A percentile compares a stretch with the other conserved stretches of the same genome.
phyloP scores from a whole-genome alignment of 1,140 invertebrate genomes.

The Pseudomyrmex dendroicus region DNA sequence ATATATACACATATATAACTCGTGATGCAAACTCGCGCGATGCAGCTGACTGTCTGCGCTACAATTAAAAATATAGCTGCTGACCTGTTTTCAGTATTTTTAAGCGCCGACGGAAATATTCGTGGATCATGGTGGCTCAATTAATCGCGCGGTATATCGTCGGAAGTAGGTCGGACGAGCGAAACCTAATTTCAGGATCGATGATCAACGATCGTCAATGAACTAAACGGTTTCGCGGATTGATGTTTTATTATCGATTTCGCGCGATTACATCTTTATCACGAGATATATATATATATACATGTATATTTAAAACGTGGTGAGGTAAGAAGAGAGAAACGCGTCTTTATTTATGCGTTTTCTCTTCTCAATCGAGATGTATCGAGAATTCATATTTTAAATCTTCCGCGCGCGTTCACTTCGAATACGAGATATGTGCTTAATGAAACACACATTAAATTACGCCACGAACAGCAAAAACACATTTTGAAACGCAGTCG shows the following conservation, averaged over 20 bases:
- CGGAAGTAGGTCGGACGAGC: constrained; percentile 62
- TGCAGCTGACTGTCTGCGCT: constrained; percentile 64
- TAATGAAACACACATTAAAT: background rate
- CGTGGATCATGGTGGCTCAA: constrained; percentile 73
- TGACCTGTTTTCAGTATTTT: constrained; percentile 79
- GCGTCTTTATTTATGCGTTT: background rate
- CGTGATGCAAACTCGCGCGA: constrained; percentile 33
- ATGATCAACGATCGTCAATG: constrained; percentile 18
- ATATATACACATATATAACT: background rate
- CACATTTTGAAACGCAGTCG: background rate
- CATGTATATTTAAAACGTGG: too few relatives aligned
- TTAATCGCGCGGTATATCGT: constrained; percentile 72
- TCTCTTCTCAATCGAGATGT: background rate
- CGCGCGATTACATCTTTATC: too few relatives aligned
- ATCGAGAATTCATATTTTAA: constrained; percentile 14
- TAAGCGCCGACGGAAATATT: constrained; percentile 75
- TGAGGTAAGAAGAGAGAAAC: background rate
- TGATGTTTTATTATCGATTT: background rate
- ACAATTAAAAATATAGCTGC: constrained; percentile 77
- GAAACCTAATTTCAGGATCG: constrained; percentile 15
- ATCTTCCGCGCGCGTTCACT: background rate
- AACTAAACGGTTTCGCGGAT: too few relatives aligned
- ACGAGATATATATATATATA: too few relatives aligned
- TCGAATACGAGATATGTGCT: background rate
- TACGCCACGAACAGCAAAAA: background rate